Evolutionary conservation across 2,888 invertebrate species (phyloP), one percentile per base, ranked within the genome.

Genomic region (Miltochrista miniata): DNA sequence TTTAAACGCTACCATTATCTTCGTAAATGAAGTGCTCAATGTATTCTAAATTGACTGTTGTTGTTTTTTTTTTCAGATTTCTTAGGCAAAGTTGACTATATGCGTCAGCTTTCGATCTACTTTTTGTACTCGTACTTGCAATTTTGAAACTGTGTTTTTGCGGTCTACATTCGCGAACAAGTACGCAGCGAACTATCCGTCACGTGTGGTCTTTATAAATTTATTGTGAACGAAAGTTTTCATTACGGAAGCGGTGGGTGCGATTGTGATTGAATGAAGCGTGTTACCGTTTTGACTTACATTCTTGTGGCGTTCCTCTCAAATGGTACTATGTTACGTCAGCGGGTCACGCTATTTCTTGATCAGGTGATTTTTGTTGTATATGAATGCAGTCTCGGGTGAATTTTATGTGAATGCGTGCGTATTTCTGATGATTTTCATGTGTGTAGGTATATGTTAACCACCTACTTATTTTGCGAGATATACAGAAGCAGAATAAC

Each of bases 291-390:
- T 36, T 45, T 15, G 31, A 45, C 24, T 38, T 34, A 31, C 40
- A 31, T 18, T 49, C 33, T 45, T 30, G 7, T 7, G 40, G 18
- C 18, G 18, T 35, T 44, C 34, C 15, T 44, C 35, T 51, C 24
- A 37, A 33, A 31, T 29, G 10, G 13, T 41, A 41, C 14, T 31
- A 14, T 4, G 31, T 51, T 51, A 37, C 24, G 33, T 45, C 36
- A 51, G 15, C 36, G 33, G 41, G 34, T 51, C 51, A 51, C 51
- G 51, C 51, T 24, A 51, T 46, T 33, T 51, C 15, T 36, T 49
- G 39, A 15, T 44, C 38, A 38, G 12, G 24, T 41, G 40, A 40
- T 41, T 36, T 34, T 36, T 34, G 29, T n/a, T 35, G 18, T 24
- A 2, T 24, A 29, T 12, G 50, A 50, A 59, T 54, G 47, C 49